Percentiles rank a stretch among this genome's conserved stretches.
phyloP scores from a whole-genome alignment of 2,888 invertebrate species.

The Cryptus armator region DNA sequence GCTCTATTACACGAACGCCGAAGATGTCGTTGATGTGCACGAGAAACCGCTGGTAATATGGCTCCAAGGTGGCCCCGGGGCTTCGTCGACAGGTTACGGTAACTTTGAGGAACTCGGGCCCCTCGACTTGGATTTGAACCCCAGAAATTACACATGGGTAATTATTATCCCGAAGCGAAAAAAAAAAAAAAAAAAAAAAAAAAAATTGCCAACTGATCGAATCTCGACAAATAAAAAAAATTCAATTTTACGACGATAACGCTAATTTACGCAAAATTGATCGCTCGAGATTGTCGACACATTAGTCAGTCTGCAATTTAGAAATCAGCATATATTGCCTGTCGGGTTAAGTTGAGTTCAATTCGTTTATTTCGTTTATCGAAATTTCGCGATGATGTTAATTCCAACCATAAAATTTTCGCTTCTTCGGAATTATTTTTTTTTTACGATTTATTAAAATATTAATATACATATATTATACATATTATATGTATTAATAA shows the following conservation, averaged over 20 bases:
- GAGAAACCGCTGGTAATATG: conserved; percentile 93
- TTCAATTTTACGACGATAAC: not conserved
- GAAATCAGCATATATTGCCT: not conserved
- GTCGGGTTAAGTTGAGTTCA: not conserved
- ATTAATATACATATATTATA: no score
- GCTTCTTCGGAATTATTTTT: not conserved
- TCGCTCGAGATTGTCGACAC: not conserved
- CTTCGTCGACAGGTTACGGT: conserved; percentile 93
- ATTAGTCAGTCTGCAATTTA: not conserved
- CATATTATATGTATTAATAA: not conserved
- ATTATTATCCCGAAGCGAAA: conserved; percentile 71
- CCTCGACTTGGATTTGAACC: conserved; percentile 88
- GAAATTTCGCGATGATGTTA: no score
- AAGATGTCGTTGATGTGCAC: conserved; percentile 86
- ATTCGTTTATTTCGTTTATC: not conserved
- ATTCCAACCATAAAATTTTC: not conserved
- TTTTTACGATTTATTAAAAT: not conserved
- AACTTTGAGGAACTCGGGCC: conserved; percentile 95
- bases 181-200: not conserved
- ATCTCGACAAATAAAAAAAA: not conserved
- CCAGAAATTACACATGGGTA: conserved; percentile 92
- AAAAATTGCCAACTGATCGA: not conserved
- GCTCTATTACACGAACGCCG: conserved; percentile 92
- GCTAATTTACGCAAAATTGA: not conserved
- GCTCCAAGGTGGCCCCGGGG: conserved; percentile 96